Evolutionary conservation across 2,797 vertebrate genomes (phyloP), one percentile per base, ranked within the genome.

Genomic region (Harpagifer antarcticus): DNA sequence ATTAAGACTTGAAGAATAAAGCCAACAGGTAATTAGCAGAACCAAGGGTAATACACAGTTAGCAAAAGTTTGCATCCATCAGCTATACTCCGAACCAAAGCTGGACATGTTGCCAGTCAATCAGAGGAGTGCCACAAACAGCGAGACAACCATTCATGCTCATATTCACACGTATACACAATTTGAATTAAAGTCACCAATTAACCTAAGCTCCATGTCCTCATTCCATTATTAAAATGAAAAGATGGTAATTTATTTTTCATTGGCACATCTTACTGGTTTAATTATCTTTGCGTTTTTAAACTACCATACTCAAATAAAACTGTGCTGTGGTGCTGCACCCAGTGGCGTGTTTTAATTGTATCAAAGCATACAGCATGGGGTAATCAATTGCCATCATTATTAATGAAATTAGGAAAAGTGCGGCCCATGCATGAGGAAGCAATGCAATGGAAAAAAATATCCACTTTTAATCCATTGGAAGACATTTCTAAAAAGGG

Each of bases 401-500:
- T 49, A 49, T 55, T 59, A 69, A 76, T 81, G 9, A 70, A 71
- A 69, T 68, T 8, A 65, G 42, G 79, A 86, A 79, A 47, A 66
- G 59, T 64, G 52, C 60, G 70, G 62, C 66, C 78, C 93, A 94
- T 93, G 93, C 94, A 93, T 13, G 54, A 78, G 67, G 44, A 82
- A 78, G 63, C 66, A 66, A 19, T 74, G 5, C 70, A 72, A 75
- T 59, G 31, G 68, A 19, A 73, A 78, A 72, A 78, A 56, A 43
- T 58, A 60, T 56, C 23, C 42, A 72, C 19, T 16, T 58, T 42
- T 17, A 68, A 76, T 49, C 56, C 43, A 72, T 44, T 67, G n/a
- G 75, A 4, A 74, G 65, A 57, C 62, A 17, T 77, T 83, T 76
- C 52, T 27, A 27, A 27, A 77, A 77, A 45, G 54, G 14, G 79